These are phyloP conservation scores for Coecobrya sp. DNA, from an alignment of 2,888 invertebrate species.

Conservation along the genomic window DNA sequence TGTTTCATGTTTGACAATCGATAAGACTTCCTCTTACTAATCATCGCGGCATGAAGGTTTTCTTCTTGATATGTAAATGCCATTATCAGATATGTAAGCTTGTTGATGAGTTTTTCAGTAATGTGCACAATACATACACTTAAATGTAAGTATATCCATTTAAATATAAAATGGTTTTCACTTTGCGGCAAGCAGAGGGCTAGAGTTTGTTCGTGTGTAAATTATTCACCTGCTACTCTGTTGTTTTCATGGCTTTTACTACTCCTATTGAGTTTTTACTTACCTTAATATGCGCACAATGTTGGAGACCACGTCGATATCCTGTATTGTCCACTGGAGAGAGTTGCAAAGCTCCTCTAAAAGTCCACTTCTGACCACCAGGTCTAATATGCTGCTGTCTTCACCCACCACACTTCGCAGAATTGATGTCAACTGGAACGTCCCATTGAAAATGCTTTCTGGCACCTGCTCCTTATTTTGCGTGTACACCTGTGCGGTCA, in stretches of 20 bases:
- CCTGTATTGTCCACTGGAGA: conserved; percentile 84
- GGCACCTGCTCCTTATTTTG: conserved; percentile 73
- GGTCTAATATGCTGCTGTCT: conserved; percentile 79
- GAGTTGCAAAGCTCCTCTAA: conserved; percentile 84
- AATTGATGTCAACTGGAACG: conserved; percentile 86
- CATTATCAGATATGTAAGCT: too few species aligned
- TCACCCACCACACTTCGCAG: conserved; percentile 86
- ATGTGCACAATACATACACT: background rate
- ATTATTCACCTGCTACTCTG: background rate
- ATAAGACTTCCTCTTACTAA: background rate
- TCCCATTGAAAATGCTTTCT: conserved; percentile 84
- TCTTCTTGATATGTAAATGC: background rate
- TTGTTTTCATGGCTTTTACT: background rate
- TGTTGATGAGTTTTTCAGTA: too few species aligned
- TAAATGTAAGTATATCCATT: background rate
- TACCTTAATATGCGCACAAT: conserved; percentile 85
- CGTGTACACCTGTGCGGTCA: conserved; percentile 36
- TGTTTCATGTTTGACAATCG: background rate
- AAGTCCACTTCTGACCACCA: conserved; percentile 84
- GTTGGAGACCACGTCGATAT: conserved; percentile 86
- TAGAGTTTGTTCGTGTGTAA: too few species aligned
- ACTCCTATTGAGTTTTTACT: conserved; percentile 40
- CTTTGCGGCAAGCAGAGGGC: too few species aligned
- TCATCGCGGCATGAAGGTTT: background rate
- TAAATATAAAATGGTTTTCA: background rate